Percentiles rank a stretch among this genome's conserved stretches.
These are phyloP conservation scores for Lichenostomus cassidix DNA, from an alignment of 2,113 vertebrate species.

Conservation along the genomic window DNA sequence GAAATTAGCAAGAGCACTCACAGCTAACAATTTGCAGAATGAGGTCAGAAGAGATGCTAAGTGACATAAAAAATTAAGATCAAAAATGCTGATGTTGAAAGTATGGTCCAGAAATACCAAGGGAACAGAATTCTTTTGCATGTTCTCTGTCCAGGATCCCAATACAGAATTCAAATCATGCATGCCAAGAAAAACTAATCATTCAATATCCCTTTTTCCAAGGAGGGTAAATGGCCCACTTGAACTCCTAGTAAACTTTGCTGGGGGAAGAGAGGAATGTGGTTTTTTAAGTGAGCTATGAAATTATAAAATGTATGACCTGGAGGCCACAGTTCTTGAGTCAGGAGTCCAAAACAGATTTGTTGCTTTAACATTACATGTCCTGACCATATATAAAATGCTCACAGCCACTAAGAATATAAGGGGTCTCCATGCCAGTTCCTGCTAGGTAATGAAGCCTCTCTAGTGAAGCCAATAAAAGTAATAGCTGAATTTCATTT, in stretches of 20 bases:
- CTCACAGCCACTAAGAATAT: not conserved
- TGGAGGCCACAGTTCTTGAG: not conserved
- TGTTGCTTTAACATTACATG: not conserved
- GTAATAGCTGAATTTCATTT: conserved; percentile 24
- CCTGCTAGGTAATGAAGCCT: not conserved
- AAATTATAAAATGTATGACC: not conserved
- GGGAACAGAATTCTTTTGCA: not conserved
- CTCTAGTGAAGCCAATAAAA: not conserved
- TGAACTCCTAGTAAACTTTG: not conserved
- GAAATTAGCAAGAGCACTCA: not conserved
- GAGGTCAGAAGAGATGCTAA: not conserved
- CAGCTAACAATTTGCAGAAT: not conserved
- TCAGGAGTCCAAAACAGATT: not conserved
- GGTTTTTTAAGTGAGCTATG: not conserved
- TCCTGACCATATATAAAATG: not conserved
- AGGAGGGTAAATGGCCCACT: not conserved
- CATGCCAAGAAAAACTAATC: not conserved
- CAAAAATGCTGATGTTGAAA: not conserved
- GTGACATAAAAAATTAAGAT: not conserved
- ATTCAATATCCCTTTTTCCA: not conserved
- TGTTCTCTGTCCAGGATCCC: not conserved
- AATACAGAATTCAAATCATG: not conserved
- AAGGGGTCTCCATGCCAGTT: not conserved
- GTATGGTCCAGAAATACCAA: not conserved
- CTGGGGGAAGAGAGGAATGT: not conserved